A percentile compares a stretch with the other conserved stretches of the same genome.
Conservation (phyloP, 2,113 vertebrate species). For the Eublepharis macularius region DNA sequence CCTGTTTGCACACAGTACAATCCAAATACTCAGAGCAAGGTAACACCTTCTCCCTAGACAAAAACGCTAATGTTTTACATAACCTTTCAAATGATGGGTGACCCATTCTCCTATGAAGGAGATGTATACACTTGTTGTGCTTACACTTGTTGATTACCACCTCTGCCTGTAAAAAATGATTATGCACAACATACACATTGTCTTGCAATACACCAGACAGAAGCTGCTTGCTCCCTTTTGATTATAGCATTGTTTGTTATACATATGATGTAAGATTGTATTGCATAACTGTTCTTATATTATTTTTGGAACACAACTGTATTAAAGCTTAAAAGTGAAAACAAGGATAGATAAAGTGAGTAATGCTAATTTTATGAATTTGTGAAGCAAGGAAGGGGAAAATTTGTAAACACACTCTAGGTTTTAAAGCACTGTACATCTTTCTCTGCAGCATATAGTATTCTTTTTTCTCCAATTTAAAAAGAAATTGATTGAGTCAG, state of each 20-base stretch:
- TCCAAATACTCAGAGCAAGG: too few relatives aligned
- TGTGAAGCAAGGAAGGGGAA: background rate
- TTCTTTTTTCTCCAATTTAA: constrained; percentile 19
- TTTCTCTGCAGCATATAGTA: background rate
- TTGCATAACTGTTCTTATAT: background rate
- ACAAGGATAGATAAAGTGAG: background rate
- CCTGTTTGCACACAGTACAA: too few relatives aligned
- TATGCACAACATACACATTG: too few relatives aligned
- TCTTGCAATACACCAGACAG: too few relatives aligned
- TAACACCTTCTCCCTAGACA: too few relatives aligned
- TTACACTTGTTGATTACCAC: too few relatives aligned
- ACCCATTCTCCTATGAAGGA: too few relatives aligned
- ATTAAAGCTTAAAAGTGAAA: background rate
- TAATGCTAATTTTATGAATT: background rate
- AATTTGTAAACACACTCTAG: constrained; percentile 6
- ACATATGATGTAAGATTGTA: background rate
- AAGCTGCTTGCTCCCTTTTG: too few relatives aligned
- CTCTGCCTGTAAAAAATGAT: too few relatives aligned
- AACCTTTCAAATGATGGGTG: too few relatives aligned
- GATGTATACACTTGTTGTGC: too few relatives aligned
- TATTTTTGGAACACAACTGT: background rate
- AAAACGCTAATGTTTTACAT: too few relatives aligned
- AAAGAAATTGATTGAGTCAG: constrained; percentile 32
- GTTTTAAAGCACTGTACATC: constrained; percentile 1
- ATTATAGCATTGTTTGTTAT: background rate